Percentiles rank a stretch among this genome's conserved stretches.
Evolutionary conservation across 2,888 invertebrate genomes (phyloP).

Genomic region (Stomorhina lunata): DNA sequence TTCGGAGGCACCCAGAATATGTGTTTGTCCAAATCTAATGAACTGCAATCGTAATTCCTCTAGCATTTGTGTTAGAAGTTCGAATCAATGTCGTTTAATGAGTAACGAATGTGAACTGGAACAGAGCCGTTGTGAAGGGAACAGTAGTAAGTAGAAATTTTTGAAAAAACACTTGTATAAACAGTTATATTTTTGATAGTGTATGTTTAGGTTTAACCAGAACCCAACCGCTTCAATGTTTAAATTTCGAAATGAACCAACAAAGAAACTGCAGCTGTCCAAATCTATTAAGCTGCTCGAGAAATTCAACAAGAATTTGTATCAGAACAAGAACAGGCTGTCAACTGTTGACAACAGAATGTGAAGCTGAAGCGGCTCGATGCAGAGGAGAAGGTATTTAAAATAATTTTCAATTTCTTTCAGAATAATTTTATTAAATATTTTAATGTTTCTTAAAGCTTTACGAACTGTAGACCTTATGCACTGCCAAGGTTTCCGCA

Average conservation of each 20-base stretch:
- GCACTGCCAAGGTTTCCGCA: slow-evolving; percentile 22
- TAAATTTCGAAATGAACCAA: slow-evolving; percentile 31
- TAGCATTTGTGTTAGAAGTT: slow-evolving; percentile 12
- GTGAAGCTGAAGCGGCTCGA: slow-evolving; percentile 19
- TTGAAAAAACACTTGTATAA: slow-evolving; percentile 28
- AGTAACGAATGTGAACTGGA: slow-evolving; percentile 44
- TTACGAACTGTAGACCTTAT: not conserved
- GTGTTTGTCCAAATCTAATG: slow-evolving; percentile 11
- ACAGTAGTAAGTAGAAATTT: slow-evolving; percentile 16
- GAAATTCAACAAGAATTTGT: slow-evolving; percentile 1
- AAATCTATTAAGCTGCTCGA: slow-evolving; percentile 39
- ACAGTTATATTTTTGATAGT: not conserved
- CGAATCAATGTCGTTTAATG: slow-evolving; percentile 21
- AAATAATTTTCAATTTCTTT: not conserved
- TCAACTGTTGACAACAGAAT: slow-evolving; percentile 28
- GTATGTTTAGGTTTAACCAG: slow-evolving; percentile 3
- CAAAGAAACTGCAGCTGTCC: slow-evolving; percentile 35
- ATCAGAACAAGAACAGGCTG: slow-evolving; percentile 22
- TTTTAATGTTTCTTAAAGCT: not conserved
- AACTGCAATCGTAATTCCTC: slow-evolving; percentile 23
- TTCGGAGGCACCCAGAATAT: not conserved
- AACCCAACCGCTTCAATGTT: slow-evolving; percentile 24
- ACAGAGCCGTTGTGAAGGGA: slow-evolving; percentile 25
- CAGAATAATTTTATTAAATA: not conserved
- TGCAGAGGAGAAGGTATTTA: slow-evolving; percentile 39